A percentile compares a stretch with the other conserved stretches of the same genome.
Conservation (phyloP, 2,113 vertebrate genomes). For the Ursus arctos region DNA sequence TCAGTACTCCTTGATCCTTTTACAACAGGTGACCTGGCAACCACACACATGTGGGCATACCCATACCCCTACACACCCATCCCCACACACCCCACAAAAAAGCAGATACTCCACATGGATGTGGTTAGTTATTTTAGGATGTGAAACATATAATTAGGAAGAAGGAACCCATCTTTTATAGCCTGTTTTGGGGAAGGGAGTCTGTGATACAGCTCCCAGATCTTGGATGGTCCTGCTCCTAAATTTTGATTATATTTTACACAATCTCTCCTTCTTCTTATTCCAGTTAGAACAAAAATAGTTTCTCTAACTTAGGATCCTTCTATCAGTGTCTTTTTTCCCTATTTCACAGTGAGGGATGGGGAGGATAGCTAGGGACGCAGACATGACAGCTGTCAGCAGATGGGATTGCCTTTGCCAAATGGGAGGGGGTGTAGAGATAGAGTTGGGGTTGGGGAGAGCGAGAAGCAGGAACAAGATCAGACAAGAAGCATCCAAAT, state of each 20-base stretch:
- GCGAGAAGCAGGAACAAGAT: not conserved
- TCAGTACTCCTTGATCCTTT: not conserved
- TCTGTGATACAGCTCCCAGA: not conserved
- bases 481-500: not conserved
- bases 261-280: slow-evolving; percentile 13
- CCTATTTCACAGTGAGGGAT: not conserved
- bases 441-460: not conserved
- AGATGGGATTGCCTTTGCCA: not conserved
- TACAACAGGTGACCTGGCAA: not conserved
- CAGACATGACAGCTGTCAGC: not conserved
- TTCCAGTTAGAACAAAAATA: slow-evolving; percentile 18
- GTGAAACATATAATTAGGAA: not conserved
- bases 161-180: not conserved
- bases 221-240: not conserved
- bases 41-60: not conserved
- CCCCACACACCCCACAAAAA: not conserved
- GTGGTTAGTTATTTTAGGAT: not conserved
- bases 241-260: not conserved
- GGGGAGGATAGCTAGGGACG: not conserved
- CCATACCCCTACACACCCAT: not conserved
- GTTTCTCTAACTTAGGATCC: not conserved
- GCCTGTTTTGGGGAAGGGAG: not conserved
- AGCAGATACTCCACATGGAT: not conserved
- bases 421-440: not conserved
- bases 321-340: not conserved